Evolutionary conservation across 2,888 invertebrate species (phyloP).

Genomic region (Drosophila greeni): DNA sequence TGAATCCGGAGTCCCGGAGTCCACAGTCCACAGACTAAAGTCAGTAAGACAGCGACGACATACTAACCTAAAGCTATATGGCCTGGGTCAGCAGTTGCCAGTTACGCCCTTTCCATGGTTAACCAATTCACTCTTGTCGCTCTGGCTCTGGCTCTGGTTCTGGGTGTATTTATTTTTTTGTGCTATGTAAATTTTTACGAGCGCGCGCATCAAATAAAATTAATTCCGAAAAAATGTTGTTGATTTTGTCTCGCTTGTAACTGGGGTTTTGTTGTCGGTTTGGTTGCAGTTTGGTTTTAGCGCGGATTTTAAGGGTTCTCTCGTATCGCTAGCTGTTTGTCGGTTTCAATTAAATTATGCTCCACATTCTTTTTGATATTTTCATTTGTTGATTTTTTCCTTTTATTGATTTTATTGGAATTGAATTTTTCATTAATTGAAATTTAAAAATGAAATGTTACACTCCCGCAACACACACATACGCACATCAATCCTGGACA

Average conservation of each 20-base stretch:
- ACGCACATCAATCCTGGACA: background rate
- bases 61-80: constrained; percentile 72
- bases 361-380: constrained; percentile 31
- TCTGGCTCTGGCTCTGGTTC: constrained; percentile 16
- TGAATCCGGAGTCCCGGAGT: constrained; percentile 10
- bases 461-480: background rate
- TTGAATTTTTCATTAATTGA: constrained; percentile 17
- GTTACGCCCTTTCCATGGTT: constrained; percentile 51
- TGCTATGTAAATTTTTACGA: constrained; percentile 69
- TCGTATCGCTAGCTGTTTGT: constrained; percentile 26
- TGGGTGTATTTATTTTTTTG: constrained; percentile 34
- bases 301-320: constrained; percentile 12
- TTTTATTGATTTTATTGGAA: constrained; percentile 24
- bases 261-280: constrained; percentile 16
- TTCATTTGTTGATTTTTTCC: constrained; percentile 43
- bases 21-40: constrained; percentile 35
- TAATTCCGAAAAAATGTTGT: constrained; percentile 60
- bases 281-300: constrained; percentile 39
- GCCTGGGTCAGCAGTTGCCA: constrained; percentile 70
- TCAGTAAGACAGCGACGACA: constrained; percentile 47
- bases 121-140: constrained; percentile 40
- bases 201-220: constrained; percentile 68
- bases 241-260: constrained; percentile 34
- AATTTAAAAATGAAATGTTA: constrained; percentile 5
- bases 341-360: constrained; percentile 32